phyloP scores from a whole-genome alignment of 2,113 vertebrate genomes.

The Tachuris rubrigastra region DNA sequence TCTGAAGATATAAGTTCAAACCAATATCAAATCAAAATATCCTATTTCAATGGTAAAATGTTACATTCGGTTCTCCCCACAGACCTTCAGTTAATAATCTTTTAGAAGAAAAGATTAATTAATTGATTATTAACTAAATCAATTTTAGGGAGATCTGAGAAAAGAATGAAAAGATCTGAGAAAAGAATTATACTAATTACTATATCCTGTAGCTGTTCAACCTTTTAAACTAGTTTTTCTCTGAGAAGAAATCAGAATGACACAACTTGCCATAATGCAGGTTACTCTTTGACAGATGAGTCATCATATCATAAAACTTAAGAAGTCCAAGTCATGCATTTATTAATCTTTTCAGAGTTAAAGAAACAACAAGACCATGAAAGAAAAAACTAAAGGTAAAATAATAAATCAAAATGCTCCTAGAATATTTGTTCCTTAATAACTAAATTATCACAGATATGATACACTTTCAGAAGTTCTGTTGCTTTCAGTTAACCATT shows the following conservation, averaged over 20 bases:
- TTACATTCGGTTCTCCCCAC: constrained; percentile 6
- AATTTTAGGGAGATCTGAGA: constrained; percentile 42
- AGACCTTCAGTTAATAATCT: background rate
- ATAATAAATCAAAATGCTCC: background rate
- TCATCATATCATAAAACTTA: constrained; percentile 9
- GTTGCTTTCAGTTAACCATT: background rate
- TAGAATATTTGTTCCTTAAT: background rate
- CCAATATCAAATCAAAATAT: background rate
- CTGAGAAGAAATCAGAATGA: constrained; percentile 48
- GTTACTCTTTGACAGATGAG: constrained; percentile 33
- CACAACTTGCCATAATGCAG: background rate
- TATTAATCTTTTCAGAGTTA: background rate
- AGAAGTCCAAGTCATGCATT: background rate
- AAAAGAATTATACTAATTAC: constrained; percentile 33
- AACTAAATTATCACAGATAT: background rate
- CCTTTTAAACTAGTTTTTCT: constrained; percentile 18
- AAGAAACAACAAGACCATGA: background rate
- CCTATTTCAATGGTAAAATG: constrained; percentile 40
- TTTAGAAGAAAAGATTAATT: constrained; percentile 49
- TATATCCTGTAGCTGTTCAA: constrained; percentile 25
- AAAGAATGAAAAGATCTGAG: constrained; percentile 27
- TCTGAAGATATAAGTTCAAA: background rate
- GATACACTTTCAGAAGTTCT: background rate
- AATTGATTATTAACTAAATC: too few relatives aligned
- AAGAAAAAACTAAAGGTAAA: background rate